These are phyloP conservation scores for Carollia perspicillata DNA, from an alignment of 2,113 vertebrate species.

Conservation along the genomic window DNA sequence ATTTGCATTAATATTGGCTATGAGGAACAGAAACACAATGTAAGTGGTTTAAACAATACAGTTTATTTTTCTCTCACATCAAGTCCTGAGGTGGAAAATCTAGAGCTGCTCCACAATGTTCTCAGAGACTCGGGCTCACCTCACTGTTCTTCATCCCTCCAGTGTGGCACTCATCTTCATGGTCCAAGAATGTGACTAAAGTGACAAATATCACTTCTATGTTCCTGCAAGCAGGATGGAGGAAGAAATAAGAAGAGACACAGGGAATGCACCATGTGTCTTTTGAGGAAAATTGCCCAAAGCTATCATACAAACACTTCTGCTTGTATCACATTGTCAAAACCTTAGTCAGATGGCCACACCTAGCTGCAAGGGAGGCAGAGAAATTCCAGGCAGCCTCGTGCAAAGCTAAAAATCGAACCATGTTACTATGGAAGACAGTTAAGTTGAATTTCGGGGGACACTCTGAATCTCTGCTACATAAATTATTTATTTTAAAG, in stretches of 20 bases:
- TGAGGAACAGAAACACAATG: conserved; percentile 38
- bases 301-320: background rate
- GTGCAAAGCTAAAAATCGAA: background rate
- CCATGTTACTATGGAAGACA: background rate
- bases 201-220: background rate
- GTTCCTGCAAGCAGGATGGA: background rate
- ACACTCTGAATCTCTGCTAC: background rate
- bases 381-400: background rate
- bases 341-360: background rate
- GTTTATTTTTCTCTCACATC: background rate
- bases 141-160: background rate
- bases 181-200: background rate
- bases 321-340: background rate
- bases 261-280: background rate
- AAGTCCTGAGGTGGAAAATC: background rate
- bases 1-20: background rate
- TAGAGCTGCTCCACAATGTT: background rate
- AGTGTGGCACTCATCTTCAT: background rate
- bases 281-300: background rate
- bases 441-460: background rate
- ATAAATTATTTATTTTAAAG: background rate
- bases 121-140: background rate
- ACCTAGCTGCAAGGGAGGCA: background rate
- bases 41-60: background rate
- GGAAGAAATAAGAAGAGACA: background rate